These are phyloP conservation scores for Pyralis farinalis DNA, from an alignment of 2,888 invertebrate species.

Conservation along the genomic window DNA sequence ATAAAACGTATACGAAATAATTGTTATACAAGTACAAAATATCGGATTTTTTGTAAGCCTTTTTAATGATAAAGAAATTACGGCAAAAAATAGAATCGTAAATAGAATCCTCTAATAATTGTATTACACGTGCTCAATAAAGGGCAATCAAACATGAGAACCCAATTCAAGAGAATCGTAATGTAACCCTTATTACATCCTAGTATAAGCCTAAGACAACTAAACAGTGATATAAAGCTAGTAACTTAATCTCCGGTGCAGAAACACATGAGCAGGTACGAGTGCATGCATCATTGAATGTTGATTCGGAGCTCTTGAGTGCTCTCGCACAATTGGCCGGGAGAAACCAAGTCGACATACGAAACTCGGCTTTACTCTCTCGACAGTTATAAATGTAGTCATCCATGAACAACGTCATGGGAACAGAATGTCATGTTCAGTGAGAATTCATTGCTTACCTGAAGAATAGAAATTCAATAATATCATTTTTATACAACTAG, in stretches of 20 bases:
- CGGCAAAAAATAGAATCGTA: too few relatives aligned
- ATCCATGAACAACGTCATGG: constrained; percentile 47
- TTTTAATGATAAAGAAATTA: too few relatives aligned
- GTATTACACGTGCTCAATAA: too few relatives aligned
- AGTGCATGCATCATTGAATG: constrained; percentile 35
- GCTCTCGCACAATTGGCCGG: constrained; percentile 40
- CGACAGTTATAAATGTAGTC: constrained; percentile 43
- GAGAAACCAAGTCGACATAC: constrained; percentile 30
- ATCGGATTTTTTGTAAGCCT: too few relatives aligned
- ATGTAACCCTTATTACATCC: too few relatives aligned
- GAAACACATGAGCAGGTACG: constrained; percentile 36
- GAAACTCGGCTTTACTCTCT: constrained; percentile 25
- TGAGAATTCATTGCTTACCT: constrained; percentile 27
- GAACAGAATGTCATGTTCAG: constrained; percentile 31
- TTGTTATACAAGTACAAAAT: too few relatives aligned
- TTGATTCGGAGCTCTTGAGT: constrained; percentile 37
- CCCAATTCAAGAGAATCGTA: too few relatives aligned
- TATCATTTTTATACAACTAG: too few relatives aligned
- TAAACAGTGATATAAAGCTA: constrained; percentile 2
- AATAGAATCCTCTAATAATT: too few relatives aligned
- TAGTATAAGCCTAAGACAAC: background rate
- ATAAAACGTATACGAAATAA: too few relatives aligned
- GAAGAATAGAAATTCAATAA: too few relatives aligned
- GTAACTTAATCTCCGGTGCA: constrained; percentile 61
- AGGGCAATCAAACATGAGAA: too few relatives aligned